A percentile compares a stretch with the other conserved stretches of the same genome.
Conservation (phyloP, 2,797 vertebrate species). For the Allobates femoralis region DNA sequence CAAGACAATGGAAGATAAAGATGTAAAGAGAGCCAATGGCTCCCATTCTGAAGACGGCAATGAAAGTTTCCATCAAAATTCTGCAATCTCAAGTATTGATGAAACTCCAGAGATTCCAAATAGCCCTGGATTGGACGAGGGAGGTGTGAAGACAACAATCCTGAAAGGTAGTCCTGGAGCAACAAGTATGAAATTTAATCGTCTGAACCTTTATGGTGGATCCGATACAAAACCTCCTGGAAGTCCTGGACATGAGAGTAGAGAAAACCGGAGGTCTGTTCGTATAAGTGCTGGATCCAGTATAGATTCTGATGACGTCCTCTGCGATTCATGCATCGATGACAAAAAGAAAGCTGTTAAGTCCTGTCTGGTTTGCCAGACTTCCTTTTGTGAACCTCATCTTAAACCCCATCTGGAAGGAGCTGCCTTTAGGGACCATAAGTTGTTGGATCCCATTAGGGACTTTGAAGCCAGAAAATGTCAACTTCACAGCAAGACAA, state of each 20-base stretch:
- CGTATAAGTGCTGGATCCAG: slow-evolving; percentile 50
- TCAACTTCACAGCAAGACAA: slow-evolving; percentile 93
- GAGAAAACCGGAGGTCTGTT: slow-evolving; percentile 32
- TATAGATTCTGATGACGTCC: slow-evolving; percentile 82
- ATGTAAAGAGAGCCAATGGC: slow-evolving; percentile 49
- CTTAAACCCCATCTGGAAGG: slow-evolving; percentile 95
- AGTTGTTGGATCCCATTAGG: slow-evolving; percentile 93
- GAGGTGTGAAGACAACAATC: not conserved
- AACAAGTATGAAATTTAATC: slow-evolving; percentile 37
- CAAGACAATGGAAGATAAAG: slow-evolving; percentile 37
- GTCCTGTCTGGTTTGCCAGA: slow-evolving; percentile 95
- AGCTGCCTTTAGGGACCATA: slow-evolving; percentile 92
- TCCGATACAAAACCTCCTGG: slow-evolving; percentile 20
- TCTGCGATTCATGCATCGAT: slow-evolving; percentile 94
- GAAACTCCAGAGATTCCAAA: slow-evolving; percentile 20
- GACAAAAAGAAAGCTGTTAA: slow-evolving; percentile 94
- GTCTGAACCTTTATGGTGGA: slow-evolving; percentile 29
- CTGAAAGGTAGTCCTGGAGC: slow-evolving; percentile 30
- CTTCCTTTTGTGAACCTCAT: slow-evolving; percentile 94
- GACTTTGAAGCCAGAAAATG: slow-evolving; percentile 97
- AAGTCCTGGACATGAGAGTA: slow-evolving; percentile 28
- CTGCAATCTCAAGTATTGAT: slow-evolving; percentile 7
- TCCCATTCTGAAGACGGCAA: slow-evolving; percentile 32
- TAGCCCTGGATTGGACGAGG: slow-evolving; percentile 37
- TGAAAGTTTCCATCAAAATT: slow-evolving; percentile 14